Evolutionary conservation across 2,113 vertebrate genomes (phyloP).

Genomic region (Nymphicus hollandicus): DNA sequence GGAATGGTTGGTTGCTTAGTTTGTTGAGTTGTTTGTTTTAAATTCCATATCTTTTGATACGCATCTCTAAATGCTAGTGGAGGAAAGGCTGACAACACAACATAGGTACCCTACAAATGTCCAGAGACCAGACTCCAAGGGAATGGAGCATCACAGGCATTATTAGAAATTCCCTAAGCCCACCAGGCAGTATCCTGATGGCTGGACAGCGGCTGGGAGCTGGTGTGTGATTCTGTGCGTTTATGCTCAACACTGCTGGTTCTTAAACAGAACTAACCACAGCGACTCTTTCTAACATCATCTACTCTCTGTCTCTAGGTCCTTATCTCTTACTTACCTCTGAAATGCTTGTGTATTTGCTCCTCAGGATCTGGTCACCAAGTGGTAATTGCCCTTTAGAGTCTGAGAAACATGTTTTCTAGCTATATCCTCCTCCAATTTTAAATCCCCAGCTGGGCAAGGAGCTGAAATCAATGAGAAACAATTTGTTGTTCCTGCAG

Average conservation of each 20-base stretch:
- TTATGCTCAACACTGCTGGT: not conserved
- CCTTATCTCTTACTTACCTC: not conserved
- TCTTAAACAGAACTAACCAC: not conserved
- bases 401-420: not conserved
- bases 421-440: not conserved
- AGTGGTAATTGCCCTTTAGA: not conserved
- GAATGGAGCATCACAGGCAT: not conserved
- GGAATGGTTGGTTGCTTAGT: too few species aligned
- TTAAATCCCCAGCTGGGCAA: not conserved
- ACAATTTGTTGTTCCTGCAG: not conserved
- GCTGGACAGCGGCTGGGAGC: not conserved
- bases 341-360: not conserved
- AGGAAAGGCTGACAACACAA: accelerated
- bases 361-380: not conserved
- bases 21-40: not conserved
- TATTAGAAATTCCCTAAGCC: not conserved
- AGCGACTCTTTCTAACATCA: not conserved
- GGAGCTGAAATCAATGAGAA: not conserved
- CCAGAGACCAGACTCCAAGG: not conserved
- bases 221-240: not conserved
- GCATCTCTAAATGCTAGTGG: not conserved
- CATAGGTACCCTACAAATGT: not conserved
- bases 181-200: not conserved
- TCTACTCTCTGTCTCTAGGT: not conserved
- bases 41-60: not conserved